A percentile compares a stretch with the other conserved stretches of the same genome.
Conservation (phyloP, 2,888 invertebrate genomes). For the Carterocephalus palaemon region DNA sequence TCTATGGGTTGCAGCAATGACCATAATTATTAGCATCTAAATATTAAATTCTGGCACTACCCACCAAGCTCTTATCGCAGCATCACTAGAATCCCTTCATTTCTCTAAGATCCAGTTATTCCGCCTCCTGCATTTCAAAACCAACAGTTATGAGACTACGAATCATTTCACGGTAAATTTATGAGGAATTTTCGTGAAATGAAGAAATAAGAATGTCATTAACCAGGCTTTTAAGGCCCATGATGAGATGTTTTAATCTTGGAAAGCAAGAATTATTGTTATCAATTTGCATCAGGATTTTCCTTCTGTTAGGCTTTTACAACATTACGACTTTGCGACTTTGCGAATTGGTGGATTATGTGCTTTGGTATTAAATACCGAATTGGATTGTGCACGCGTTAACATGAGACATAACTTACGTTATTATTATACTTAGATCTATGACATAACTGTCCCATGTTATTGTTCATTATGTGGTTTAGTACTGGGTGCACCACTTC, state of each 20-base stretch:
- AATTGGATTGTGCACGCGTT: no score
- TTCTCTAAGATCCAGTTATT: conserved; percentile 12
- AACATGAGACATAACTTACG: no score
- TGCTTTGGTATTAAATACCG: no score
- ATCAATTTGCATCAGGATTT: conserved; percentile 11
- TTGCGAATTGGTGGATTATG: no score
- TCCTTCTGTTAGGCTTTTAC: background rate
- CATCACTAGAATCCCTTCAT: conserved; percentile 6
- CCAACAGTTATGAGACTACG: conserved; percentile 2
- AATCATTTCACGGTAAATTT: conserved; percentile 13
- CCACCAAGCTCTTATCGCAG: no score
- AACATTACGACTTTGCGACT: background rate
- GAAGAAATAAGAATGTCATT: conserved; percentile 18
- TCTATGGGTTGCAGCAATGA: no score
- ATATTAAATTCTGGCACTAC: no score
- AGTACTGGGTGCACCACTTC: no score
- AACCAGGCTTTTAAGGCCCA: conserved; percentile 7
- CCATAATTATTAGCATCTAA: no score
- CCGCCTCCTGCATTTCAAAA: conserved; percentile 5
- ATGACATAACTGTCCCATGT: no score
- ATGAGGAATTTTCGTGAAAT: conserved; percentile 2
- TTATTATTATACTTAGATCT: no score
- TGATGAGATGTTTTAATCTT: conserved; percentile 17
- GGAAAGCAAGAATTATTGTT: conserved; percentile 20
- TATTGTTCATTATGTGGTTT: no score